Percentiles rank a stretch among this genome's conserved stretches.
Conservation (phyloP, 2,888 invertebrate genomes). For the Eristalis tenax region DNA sequence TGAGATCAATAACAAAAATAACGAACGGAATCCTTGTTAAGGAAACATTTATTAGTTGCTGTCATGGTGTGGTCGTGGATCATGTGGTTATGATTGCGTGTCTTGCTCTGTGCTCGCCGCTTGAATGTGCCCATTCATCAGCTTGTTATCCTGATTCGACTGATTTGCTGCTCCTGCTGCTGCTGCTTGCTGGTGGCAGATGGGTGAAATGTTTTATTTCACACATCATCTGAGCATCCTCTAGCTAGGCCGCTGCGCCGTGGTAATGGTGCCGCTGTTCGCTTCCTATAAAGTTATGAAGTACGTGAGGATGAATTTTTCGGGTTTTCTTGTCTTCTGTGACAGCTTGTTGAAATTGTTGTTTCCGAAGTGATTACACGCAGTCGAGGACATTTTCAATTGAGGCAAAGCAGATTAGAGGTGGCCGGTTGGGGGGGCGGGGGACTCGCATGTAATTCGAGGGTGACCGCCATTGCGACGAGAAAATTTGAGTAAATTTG, state of each 20-base stretch:
- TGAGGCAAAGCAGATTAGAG: neutral
- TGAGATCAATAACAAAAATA: slow-evolving; percentile 60
- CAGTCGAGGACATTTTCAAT: neutral
- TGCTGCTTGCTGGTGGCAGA: slow-evolving; percentile 45
- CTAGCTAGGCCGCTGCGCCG: slow-evolving; percentile 1
- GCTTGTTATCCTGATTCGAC: slow-evolving; percentile 69
- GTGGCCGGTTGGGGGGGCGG: too few relatives aligned
- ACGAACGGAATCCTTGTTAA: slow-evolving; percentile 54
- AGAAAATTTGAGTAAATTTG: neutral
- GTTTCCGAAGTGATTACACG: neutral
- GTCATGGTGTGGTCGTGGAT: slow-evolving; percentile 41
- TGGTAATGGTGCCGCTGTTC: neutral
- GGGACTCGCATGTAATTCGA: too few relatives aligned
- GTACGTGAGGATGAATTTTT: slow-evolving; percentile 52
- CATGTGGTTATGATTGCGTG: slow-evolving; percentile 69
- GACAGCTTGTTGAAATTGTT: slow-evolving; percentile 26
- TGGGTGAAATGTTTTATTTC: slow-evolving; percentile 68
- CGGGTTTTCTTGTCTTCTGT: neutral
- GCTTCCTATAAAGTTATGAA: slow-evolving; percentile 64
- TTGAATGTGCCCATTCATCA: slow-evolving; percentile 46
- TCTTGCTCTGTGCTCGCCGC: slow-evolving; percentile 17
- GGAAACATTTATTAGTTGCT: slow-evolving; percentile 35
- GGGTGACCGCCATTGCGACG: neutral
- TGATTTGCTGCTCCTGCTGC: slow-evolving; percentile 38
- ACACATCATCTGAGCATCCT: slow-evolving; percentile 7